These are phyloP conservation scores for Alcedo quadribrachys DNA, from an alignment of 2,797 vertebrate species.

Conservation along the genomic window DNA sequence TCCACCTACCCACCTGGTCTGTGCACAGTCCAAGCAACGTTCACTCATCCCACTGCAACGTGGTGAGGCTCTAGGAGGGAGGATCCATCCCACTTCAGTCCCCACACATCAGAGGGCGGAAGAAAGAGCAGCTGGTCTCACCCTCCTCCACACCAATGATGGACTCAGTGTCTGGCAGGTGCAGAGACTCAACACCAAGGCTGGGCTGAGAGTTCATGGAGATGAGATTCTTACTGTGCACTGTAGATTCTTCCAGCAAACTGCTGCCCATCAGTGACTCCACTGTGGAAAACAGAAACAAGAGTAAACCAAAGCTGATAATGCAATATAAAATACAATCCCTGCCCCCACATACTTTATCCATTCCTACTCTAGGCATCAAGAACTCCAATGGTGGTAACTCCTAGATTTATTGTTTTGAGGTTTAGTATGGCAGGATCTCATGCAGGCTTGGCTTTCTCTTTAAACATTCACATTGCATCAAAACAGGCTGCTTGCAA, in stretches of 20 bases:
- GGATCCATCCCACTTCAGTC: conserved; percentile 8
- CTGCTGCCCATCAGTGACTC: conserved; percentile 89
- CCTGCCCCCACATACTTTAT: background rate
- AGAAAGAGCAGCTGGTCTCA: conserved; percentile 74
- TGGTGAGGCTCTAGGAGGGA: background rate
- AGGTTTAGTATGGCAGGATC: background rate
- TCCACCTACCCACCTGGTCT: conserved; percentile 26
- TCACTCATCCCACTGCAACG: conserved; percentile 10
- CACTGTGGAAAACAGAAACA: conserved; percentile 42
- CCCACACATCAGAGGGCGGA: conserved; percentile 67
- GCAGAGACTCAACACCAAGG: conserved; percentile 85
- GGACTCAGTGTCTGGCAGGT: conserved; percentile 84
- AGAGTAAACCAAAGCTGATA: background rate
- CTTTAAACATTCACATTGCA: background rate
- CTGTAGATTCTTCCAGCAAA: conserved; percentile 86
- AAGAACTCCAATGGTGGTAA: background rate
- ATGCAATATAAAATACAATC: background rate
- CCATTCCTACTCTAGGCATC: background rate
- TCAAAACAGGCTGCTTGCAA: background rate
- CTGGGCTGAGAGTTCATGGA: conserved; percentile 88
- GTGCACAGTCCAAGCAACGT: conserved; percentile 1
- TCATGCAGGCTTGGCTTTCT: background rate
- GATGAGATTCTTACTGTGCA: conserved; percentile 86
- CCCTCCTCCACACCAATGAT: conserved; percentile 86
- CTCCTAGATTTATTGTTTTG: background rate